Evolutionary conservation across 2,797 vertebrate genomes (phyloP), one percentile per base, ranked within the genome.

Genomic region (Botia almorhae): DNA sequence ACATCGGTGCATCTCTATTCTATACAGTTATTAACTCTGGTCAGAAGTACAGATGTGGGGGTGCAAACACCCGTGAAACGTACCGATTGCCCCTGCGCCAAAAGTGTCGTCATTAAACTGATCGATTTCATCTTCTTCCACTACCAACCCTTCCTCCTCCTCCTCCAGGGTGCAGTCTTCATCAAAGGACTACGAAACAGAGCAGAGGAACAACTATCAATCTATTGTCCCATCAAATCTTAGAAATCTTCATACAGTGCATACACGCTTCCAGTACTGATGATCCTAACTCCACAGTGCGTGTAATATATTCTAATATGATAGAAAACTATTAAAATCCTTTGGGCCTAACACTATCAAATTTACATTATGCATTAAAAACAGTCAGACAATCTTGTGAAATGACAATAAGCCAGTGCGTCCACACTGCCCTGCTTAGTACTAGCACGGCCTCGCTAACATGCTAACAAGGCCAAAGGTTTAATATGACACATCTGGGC

Each of bases 101-200:
- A 99, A 99, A 0, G 97, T 99, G 88, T 99, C 97, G 4, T 99
- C 97, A 0, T 99, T 99, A 88, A 98, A 98, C 83, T 99, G 97
- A 88, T 99, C 96, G 0, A 99, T 98, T 81, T 97, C 97, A 86
- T 98, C 96, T 85, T 99, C 97, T 75, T 96, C 97, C 82, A 95
- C 96, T 61, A 93, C 88, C 85, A 94, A 85, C 46, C 93, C 96
- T 82, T 96, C 96, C 0, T 95, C 2, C 29, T 29, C 96, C 92
- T 97, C 96, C 92, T 97, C 96, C 91, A 97, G 87, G 29, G 95
- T 96, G 88, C 96, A 97, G 91, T 98, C 97, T 87, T 98, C 97
- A 89, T 98, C 96, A 87, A 97, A 89, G 91, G 96, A 96, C 97
- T 98, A 76, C 8, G 1, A 73, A 29, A 58, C 1, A 51, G 23